Conservation (phyloP, 2,797 vertebrate species). For the Molossus molossus region DNA sequence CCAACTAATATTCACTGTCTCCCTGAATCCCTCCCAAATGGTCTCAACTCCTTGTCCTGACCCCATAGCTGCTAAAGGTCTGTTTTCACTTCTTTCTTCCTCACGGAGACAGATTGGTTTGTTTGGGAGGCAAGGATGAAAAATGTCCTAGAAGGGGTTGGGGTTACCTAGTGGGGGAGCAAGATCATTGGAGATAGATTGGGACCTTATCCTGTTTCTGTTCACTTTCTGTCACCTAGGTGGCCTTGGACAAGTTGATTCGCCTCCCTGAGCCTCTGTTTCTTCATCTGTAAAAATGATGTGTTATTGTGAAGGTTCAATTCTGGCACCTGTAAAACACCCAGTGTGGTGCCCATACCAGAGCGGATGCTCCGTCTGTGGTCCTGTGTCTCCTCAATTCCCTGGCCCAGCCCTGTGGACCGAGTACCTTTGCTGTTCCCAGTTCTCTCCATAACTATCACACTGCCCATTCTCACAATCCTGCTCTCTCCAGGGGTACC, state of each 20-base stretch:
- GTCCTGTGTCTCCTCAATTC: background rate
- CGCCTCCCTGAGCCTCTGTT: background rate
- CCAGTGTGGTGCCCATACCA: background rate
- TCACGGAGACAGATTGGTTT: slow-evolving; percentile 31
- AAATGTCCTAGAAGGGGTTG: background rate
- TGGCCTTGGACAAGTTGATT: background rate
- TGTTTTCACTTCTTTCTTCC: slow-evolving; percentile 28
- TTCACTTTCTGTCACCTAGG: background rate
- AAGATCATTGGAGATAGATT: background rate
- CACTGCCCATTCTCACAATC: background rate
- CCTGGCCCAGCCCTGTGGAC: background rate
- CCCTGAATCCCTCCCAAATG: slow-evolving; percentile 13
- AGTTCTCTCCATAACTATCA: background rate
- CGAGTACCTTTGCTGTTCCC: background rate
- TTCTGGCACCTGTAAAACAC: background rate
- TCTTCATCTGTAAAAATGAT: background rate
- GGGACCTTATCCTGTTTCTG: background rate
- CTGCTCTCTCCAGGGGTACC: background rate
- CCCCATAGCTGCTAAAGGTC: background rate
- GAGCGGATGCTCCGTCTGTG: background rate
- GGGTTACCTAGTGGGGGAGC: background rate
- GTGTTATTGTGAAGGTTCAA: slow-evolving; percentile 10
- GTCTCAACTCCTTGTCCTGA: background rate
- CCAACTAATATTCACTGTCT: background rate
- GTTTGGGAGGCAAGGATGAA: background rate